These are phyloP conservation scores for Lysandra bellargus DNA, from an alignment of 2,888 invertebrate genomes.

Conservation along the genomic window DNA sequence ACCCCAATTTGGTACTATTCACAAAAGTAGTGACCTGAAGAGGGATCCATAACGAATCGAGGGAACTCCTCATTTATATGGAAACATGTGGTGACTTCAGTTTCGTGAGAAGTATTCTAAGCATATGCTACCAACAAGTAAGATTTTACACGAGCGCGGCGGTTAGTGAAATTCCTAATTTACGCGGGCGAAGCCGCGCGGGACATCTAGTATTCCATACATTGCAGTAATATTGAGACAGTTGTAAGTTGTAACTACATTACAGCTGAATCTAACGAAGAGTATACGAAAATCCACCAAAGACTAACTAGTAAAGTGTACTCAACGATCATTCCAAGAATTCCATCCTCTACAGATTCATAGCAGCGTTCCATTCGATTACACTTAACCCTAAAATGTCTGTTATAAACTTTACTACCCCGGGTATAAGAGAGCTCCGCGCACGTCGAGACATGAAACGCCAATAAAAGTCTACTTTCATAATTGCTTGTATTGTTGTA, in stretches of 20 bases:
- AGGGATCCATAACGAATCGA: too few relatives aligned
- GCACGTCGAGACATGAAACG: neutral
- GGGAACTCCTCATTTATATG: too few relatives aligned
- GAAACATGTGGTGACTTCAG: too few relatives aligned
- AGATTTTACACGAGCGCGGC: too few relatives aligned
- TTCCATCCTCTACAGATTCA: neutral
- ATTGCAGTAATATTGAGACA: neutral
- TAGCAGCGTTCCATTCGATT: neutral
- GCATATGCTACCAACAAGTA: too few relatives aligned
- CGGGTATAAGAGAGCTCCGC: neutral
- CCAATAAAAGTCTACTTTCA: constrained; percentile 2
- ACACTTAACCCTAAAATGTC: constrained; percentile 6
- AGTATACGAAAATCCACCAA: neutral
- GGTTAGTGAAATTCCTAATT: too few relatives aligned
- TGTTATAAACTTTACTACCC: neutral
- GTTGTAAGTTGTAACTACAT: neutral
- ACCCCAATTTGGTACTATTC: too few relatives aligned
- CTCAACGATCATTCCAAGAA: neutral
- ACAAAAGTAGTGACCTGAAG: too few relatives aligned
- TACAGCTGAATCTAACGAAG: neutral
- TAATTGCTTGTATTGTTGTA: constrained; percentile 7
- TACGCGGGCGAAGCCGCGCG: too few relatives aligned
- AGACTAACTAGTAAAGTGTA: neutral
- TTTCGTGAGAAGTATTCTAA: too few relatives aligned
- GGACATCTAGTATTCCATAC: too few relatives aligned